Evolutionary conservation across 2,888 invertebrate species (phyloP), one percentile per base, ranked within the genome.

Genomic region (Spodoptera picta): DNA sequence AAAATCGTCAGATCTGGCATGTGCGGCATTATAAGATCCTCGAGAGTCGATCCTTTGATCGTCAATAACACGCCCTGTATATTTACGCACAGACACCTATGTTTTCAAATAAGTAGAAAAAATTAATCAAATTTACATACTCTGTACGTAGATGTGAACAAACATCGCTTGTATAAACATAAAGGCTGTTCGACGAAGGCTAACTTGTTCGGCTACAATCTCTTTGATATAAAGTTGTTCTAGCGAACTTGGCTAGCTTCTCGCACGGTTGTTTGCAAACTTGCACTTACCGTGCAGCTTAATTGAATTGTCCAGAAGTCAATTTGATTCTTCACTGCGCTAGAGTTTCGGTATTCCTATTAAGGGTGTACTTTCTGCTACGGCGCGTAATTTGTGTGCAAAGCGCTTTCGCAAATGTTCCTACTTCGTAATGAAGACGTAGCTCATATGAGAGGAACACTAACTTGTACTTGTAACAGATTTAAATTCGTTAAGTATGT

Each of bases 281-380:
- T 92, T 91, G 88, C 90, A 91, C 91, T 92, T 90, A 91, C 88
- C 90, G 87, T 90, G 85, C 85, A 87, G 78, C 89, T 88, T 93
- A 93, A 93, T 93, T 94, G 91, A 92, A 93, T 93, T 89, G 90
- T 90, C 91, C 87, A 86, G 89, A 89, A 92, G 92, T 92, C 90
- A 87, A 91, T 92, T 91, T 86, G 87, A 89, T 90, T 89, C 89
- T 89, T 88, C 87, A 82, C 80, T 82, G 83, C 77, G 73, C 72
- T 75, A 80, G 77, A 81, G 69, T 65, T 65, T 64, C 49, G 43
- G 51, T 68, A 58, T 73, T 69, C 47, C 62, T 66, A 55, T 70
- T 49, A 58, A 67, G 61, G 6, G 23, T 53, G 47, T 45, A 54
- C 54, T 54, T 50, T 64, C 53, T 47, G 59, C 43, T 75, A 57